Conservation (phyloP, 2,113 vertebrate genomes). For the Phrynosoma platyrhinos region DNA sequence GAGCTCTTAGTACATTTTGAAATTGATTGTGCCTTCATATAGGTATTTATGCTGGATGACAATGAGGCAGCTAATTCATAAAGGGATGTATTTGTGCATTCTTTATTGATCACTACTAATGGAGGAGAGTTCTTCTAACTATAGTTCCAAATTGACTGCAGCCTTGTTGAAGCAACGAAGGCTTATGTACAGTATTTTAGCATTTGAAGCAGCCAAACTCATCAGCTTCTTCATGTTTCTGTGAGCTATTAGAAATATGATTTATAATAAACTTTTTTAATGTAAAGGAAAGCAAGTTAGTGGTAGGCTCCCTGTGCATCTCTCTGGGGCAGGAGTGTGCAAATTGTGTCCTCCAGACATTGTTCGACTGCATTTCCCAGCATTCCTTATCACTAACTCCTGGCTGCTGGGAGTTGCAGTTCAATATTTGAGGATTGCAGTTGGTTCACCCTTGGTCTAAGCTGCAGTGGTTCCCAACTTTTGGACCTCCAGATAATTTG, state of each 20-base stretch:
- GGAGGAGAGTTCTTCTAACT: constrained; percentile 62
- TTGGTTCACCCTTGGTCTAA: not conserved
- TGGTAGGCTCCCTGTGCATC: not conserved
- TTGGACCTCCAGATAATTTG: no score
- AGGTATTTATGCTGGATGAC: constrained; percentile 58
- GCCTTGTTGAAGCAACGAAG: constrained; percentile 51
- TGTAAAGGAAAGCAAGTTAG: not conserved
- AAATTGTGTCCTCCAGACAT: no score
- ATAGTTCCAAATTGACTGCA: constrained; percentile 58
- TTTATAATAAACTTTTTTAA: not conserved
- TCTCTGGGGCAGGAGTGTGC: not conserved
- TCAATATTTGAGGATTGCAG: no score
- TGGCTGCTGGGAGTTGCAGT: not conserved
- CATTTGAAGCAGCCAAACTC: constrained; percentile 3
- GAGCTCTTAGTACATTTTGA: constrained; percentile 62
- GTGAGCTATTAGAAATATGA: not conserved
- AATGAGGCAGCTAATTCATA: constrained; percentile 69
- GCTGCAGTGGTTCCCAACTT: no score
- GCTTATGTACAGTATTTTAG: constrained; percentile 32
- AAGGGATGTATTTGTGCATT: constrained; percentile 63
- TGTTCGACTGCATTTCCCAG: no score
- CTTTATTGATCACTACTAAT: constrained; percentile 72
- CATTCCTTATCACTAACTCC: not conserved
- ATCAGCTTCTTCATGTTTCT: constrained; percentile 23
- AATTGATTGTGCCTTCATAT: constrained; percentile 67